These are phyloP conservation scores for Mobula hypostoma DNA, from an alignment of 2,113 vertebrate species.

Conservation along the genomic window DNA sequence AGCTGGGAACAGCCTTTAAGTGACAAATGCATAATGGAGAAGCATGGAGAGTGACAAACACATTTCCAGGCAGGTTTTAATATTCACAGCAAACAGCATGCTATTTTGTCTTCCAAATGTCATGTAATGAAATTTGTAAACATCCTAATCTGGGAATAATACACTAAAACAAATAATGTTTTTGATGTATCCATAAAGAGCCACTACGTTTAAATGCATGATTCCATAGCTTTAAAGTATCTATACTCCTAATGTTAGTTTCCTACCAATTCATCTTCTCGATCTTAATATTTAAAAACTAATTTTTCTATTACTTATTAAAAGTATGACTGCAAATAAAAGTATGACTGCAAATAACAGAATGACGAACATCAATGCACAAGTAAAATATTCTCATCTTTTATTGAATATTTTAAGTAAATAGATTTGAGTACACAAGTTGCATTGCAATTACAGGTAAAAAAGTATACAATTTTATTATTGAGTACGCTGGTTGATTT, in stretches of 20 bases:
- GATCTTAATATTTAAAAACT: not conserved
- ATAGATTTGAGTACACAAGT: slow-evolving; percentile 27
- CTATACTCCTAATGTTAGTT: not conserved
- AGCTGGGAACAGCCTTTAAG: too few relatives aligned
- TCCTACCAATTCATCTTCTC: not conserved
- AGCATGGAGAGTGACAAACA: not conserved
- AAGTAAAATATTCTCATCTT: slow-evolving; percentile 25
- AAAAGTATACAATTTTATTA: slow-evolving; percentile 13
- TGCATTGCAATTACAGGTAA: slow-evolving; percentile 5
- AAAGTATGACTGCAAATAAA: not conserved
- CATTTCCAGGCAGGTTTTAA: not conserved
- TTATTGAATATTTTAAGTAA: slow-evolving; percentile 13
- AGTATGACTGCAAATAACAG: not conserved
- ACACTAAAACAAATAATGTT: too few relatives aligned
- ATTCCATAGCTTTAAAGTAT: not conserved
- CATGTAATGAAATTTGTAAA: not conserved
- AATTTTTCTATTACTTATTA: not conserved
- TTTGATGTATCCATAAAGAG: not conserved
- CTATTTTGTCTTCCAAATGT: not conserved
- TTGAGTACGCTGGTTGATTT: not conserved
- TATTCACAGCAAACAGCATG: not conserved
- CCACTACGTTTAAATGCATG: not conserved
- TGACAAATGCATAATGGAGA: not conserved
- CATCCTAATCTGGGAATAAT: too few relatives aligned
- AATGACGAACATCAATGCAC: not conserved